Evolutionary conservation across 2,888 invertebrate genomes (phyloP).

Genomic region (Odontocerum albicorne): DNA sequence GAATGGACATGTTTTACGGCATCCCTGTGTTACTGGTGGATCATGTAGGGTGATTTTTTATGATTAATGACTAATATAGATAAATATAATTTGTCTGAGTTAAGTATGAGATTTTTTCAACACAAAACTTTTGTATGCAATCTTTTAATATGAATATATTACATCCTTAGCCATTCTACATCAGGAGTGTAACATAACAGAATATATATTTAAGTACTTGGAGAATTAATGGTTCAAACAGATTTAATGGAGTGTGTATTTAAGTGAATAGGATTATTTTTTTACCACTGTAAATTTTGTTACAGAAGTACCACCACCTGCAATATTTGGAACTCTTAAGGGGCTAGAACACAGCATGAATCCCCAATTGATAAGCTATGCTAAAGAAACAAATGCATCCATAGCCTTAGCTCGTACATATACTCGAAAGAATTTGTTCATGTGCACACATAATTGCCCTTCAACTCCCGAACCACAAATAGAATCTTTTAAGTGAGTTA

Average conservation of each 20-base stretch:
- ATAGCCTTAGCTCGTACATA: constrained; percentile 81
- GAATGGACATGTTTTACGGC: too few relatives aligned
- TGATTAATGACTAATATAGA: too few relatives aligned
- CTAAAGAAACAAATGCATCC: constrained; percentile 86
- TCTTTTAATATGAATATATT: too few relatives aligned
- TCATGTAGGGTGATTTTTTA: too few relatives aligned
- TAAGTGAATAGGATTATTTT: background rate
- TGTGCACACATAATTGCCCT: constrained; percentile 52
- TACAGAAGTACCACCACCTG: constrained; percentile 56
- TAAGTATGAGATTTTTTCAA: too few relatives aligned
- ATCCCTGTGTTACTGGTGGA: too few relatives aligned
- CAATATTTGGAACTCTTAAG: constrained; percentile 80
- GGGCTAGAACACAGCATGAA: constrained; percentile 91
- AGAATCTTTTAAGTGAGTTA: constrained; percentile 68
- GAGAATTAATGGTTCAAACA: too few relatives aligned
- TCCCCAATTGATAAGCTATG: constrained; percentile 87
- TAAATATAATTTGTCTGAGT: too few relatives aligned
- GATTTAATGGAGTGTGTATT: too few relatives aligned
- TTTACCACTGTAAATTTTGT: constrained; percentile 6
- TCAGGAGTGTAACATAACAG: too few relatives aligned
- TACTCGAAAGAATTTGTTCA: constrained; percentile 77
- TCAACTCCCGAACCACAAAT: constrained; percentile 57
- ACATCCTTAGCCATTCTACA: background rate
- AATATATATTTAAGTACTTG: too few relatives aligned
- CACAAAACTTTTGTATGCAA: too few relatives aligned